These are phyloP conservation scores for Orthosia cruda DNA, from an alignment of 2,888 invertebrate genomes.

Conservation along the genomic window DNA sequence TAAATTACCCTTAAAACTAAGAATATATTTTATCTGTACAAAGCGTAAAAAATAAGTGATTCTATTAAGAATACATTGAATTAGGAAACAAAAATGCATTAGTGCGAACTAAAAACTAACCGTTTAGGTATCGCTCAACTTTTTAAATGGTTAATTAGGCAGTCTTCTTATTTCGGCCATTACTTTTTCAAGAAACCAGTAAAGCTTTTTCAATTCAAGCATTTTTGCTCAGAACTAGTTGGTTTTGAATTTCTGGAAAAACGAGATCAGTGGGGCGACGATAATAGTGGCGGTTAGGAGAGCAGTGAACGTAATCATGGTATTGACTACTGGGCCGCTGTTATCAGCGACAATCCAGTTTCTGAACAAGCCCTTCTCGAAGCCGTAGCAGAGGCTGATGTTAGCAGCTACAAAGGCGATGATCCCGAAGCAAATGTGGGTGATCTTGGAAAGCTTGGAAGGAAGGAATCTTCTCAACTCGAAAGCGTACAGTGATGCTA, in stretches of 20 bases:
- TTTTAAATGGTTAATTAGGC: constrained; percentile 5
- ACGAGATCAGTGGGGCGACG: constrained; percentile 76
- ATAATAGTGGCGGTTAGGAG: constrained; percentile 74
- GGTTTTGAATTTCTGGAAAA: constrained; percentile 68
- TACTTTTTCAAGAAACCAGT: background rate
- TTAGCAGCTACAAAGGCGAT: constrained; percentile 74
- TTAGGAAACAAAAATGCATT: background rate
- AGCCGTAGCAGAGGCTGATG: constrained; percentile 78
- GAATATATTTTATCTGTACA: constrained; percentile 34
- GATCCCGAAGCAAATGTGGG: constrained; percentile 81
- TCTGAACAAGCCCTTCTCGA: constrained; percentile 77
- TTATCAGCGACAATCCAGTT: constrained; percentile 63
- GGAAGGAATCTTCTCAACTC: constrained; percentile 76
- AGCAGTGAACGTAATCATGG: constrained; percentile 75
- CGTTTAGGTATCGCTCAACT: background rate
- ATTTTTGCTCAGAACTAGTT: constrained; percentile 15
- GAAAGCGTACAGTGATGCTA: constrained; percentile 78
- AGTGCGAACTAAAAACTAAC: constrained; percentile 1
- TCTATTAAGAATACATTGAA: constrained; percentile 10
- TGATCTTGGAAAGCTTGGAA: constrained; percentile 77
- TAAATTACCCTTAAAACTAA: constrained; percentile 36
- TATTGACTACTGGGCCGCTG: constrained; percentile 65
- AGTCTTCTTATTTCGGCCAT: constrained; percentile 5
- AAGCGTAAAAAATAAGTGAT: constrained; percentile 27
- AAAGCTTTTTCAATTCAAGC: background rate